These are phyloP conservation scores for Adela reaumurella DNA, from an alignment of 2,888 invertebrate genomes.

Conservation along the genomic window DNA sequence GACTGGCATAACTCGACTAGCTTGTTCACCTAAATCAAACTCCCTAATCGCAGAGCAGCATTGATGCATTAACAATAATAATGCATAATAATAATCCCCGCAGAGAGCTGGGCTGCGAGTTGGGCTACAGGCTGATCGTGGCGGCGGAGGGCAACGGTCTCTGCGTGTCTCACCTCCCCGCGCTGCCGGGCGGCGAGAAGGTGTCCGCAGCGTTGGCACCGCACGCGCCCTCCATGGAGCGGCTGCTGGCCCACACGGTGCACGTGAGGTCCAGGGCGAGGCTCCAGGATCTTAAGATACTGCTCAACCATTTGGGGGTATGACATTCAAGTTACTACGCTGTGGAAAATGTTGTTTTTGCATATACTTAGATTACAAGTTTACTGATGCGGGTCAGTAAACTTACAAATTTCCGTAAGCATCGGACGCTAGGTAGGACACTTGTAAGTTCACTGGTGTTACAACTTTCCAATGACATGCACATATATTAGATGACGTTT, in stretches of 20 bases:
- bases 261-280: constrained; percentile 87
- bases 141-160: constrained; percentile 68
- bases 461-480: too few relatives aligned
- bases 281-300: constrained; percentile 75
- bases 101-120: constrained; percentile 75
- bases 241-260: constrained; percentile 90
- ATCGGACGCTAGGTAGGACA: too few relatives aligned
- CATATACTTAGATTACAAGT: too few relatives aligned
- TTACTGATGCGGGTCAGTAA: too few relatives aligned
- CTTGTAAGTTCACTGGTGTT: too few relatives aligned
- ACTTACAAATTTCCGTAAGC: too few relatives aligned
- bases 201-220: constrained; percentile 75
- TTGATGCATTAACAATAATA: too few relatives aligned
- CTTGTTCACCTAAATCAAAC: too few relatives aligned
- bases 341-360: background rate
- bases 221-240: constrained; percentile 92
- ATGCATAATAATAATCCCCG: too few relatives aligned
- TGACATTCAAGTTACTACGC: constrained; percentile 11
- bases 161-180: constrained; percentile 62
- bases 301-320: constrained; percentile 63
- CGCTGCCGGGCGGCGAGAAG: constrained; percentile 46
- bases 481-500: too few relatives aligned
- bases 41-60: too few relatives aligned
- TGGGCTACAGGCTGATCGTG: constrained; percentile 84
- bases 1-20: too few relatives aligned